Base-by-base conservation (phyloP, 2,113 vertebrate genomes). In the Macquaria australasica region DNA sequence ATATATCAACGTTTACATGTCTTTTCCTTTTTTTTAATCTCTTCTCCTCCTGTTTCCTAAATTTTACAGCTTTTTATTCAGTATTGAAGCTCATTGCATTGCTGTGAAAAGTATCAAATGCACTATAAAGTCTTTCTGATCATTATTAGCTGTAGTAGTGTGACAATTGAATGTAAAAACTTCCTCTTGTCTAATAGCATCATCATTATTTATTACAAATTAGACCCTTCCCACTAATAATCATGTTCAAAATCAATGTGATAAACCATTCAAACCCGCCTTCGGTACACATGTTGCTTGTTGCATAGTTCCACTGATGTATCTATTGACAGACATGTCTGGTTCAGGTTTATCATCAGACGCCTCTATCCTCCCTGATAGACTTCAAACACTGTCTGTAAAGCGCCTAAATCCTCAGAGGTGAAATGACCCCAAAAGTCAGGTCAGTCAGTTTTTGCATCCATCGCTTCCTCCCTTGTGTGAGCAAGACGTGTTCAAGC, bases 381-480 rank as follows among this genome's bases (percentile, higher is more conserved):
- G 84, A 92, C 89, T 91, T 88, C 81, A 90, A 86, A 84, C 64
- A 1, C 41, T 83, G 77, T 85, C 60, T 79, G n/a, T 73, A 41
- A 91, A 91, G 82, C 88, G 77, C 69, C 73, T 88, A 84, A 91
- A 85, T 64, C 90, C 83, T 87, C 89, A 90, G 89, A 88, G 74
- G 89, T 91, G 91, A 94, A 93, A 81, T 95, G 90, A 95, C 91
- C 93, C 92, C 74, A 91, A 73, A 91, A 94, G 85, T 58, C 81
- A 90, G 91, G 88, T 92, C 91, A 94, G 88, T 92, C 91, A 93
- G 55, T 45, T 64, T 84, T 85, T 84, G 67, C 37, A 43, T 73
- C 76, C 56, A 59, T 6, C 0, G 69, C 45, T 70, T 81, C 51
- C 25, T 75, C 62, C 86, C 77, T 12, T 56, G 75, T 64, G 63